Conservation (phyloP, 2,888 invertebrate genomes). For the Megamerina dolium region DNA sequence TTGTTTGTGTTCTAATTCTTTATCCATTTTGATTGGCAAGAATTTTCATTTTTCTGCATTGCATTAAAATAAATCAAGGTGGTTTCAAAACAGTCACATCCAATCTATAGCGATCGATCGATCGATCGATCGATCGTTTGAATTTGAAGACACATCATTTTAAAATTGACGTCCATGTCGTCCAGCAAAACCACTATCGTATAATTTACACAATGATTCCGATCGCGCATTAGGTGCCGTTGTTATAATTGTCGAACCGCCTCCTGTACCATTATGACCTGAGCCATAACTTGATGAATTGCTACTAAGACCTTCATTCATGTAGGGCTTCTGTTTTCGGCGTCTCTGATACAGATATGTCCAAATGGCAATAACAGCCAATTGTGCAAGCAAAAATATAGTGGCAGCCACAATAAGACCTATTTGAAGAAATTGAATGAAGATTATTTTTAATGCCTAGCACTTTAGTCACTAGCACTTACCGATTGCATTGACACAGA, state of each 20-base stretch:
- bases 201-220: slow-evolving; percentile 76
- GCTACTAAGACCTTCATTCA: slow-evolving; percentile 28
- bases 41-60: too few species aligned
- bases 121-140: neutral
- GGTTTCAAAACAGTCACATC: slow-evolving; percentile 3
- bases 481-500: slow-evolving; percentile 50
- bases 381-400: slow-evolving; percentile 78
- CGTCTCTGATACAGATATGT: slow-evolving; percentile 81
- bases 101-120: neutral
- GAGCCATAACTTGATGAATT: slow-evolving; percentile 28
- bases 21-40: slow-evolving; percentile 7
- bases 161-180: slow-evolving; percentile 48
- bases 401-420: slow-evolving; percentile 81
- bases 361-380: slow-evolving; percentile 82
- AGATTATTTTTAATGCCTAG: neutral
- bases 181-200: slow-evolving; percentile 73
- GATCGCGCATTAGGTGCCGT: slow-evolving; percentile 57
- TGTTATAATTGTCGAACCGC: slow-evolving; percentile 34
- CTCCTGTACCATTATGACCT: slow-evolving; percentile 22
- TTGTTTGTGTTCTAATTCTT: slow-evolving; percentile 6
- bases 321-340: slow-evolving; percentile 49
- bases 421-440: slow-evolving; percentile 35
- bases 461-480: slow-evolving; percentile 23
- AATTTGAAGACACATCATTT: neutral
- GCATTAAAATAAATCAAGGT: slow-evolving; percentile 9